A percentile compares a stretch with the other conserved stretches of the same genome.
These are phyloP conservation scores for Hylaea fasciaria DNA, from an alignment of 2,888 invertebrate species.

Conservation along the genomic window DNA sequence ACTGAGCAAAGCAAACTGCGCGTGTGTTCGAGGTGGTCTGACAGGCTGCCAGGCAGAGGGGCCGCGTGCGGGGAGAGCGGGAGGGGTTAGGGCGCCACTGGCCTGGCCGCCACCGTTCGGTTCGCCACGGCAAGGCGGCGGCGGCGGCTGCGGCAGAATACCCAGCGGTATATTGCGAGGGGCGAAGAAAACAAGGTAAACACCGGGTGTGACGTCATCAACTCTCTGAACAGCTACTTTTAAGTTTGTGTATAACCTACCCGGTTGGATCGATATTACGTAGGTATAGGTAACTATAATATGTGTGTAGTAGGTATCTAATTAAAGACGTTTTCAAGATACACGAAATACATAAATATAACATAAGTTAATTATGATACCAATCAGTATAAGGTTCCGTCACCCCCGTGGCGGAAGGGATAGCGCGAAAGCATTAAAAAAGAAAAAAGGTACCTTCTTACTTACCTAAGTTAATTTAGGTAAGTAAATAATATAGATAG, in stretches of 20 bases:
- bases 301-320: too few species aligned
- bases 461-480: too few species aligned
- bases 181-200: conserved; percentile 61
- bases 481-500: too few species aligned
- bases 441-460: too few species aligned
- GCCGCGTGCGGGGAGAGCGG: conserved; percentile 37
- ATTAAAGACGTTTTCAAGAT: too few species aligned
- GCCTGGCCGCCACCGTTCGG: conserved; percentile 44
- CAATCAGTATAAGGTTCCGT: too few species aligned
- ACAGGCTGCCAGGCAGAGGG: conserved; percentile 48
- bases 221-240: conserved; percentile 71
- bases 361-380: too few species aligned
- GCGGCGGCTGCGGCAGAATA: conserved; percentile 48
- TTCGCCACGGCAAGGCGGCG: too few species aligned
- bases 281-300: background rate
- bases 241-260: background rate
- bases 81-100: conserved; percentile 48
- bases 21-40: conserved; percentile 69
- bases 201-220: conserved; percentile 79
- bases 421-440: too few species aligned
- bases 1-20: conserved; percentile 61
- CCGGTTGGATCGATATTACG: background rate
- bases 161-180: conserved; percentile 51
- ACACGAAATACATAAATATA: too few species aligned
- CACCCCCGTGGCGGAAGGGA: too few species aligned